A percentile compares a stretch with the other conserved stretches of the same genome.
Evolutionary conservation across 2,888 invertebrate genomes (phyloP).

Genomic region (Colostygia pectinataria): DNA sequence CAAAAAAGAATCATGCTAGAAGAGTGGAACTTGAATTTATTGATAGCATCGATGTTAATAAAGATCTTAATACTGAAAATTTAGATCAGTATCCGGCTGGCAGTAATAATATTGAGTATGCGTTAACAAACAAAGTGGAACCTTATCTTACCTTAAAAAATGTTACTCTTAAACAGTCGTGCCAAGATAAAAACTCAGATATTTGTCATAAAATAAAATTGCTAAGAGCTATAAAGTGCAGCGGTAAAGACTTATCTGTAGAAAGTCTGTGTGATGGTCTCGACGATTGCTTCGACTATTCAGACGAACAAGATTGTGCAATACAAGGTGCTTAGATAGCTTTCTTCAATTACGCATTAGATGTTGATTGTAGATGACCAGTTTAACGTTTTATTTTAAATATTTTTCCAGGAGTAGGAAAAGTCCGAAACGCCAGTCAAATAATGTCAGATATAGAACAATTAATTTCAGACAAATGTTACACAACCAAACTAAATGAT

Average conservation of each 20-base stretch:
- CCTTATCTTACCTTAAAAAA: neutral
- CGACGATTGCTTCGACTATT: constrained; percentile 52
- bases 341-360: too few relatives aligned
- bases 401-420: constrained; percentile 48
- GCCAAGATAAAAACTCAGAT: constrained; percentile 38
- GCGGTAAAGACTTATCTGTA: constrained; percentile 42
- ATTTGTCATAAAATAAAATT: constrained; percentile 49
- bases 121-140: neutral
- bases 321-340: constrained; percentile 40
- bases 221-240: constrained; percentile 53
- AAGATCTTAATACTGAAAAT: constrained; percentile 2
- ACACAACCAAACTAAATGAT: constrained; percentile 32
- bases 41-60: constrained; percentile 16
- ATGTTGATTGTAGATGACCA: too few relatives aligned
- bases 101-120: neutral
- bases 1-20: constrained; percentile 23
- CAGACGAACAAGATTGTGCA: constrained; percentile 61
- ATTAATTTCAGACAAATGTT: constrained; percentile 46
- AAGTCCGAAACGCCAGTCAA: constrained; percentile 42
- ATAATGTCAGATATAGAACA: constrained; percentile 46
- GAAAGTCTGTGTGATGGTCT: constrained; percentile 58
- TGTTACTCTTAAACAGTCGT: constrained; percentile 23
- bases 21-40: constrained; percentile 26
- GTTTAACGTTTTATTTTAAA: neutral
- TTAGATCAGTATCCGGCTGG: neutral